phyloP scores from a whole-genome alignment of 2,113 vertebrate species.

The Hipposideros armiger region DNA sequence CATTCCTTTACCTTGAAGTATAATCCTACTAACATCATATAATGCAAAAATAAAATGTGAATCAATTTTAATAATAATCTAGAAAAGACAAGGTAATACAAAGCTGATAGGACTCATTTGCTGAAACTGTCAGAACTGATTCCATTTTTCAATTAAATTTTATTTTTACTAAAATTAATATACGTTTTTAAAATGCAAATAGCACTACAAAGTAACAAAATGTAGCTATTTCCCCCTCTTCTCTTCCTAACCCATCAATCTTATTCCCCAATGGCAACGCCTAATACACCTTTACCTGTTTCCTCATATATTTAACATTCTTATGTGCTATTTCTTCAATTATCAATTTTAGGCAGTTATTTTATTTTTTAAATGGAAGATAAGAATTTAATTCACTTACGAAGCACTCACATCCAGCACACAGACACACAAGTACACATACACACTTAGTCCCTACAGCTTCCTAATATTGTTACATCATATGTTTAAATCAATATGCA shows the following conservation, averaged over 20 bases:
- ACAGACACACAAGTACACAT: neutral
- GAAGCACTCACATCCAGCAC: neutral
- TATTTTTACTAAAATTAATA: slow-evolving; percentile 21
- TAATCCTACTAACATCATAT: neutral
- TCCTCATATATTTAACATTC: neutral
- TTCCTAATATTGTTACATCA: neutral
- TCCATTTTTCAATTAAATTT: neutral
- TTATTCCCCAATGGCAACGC: neutral
- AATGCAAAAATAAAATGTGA: slow-evolving; percentile 50
- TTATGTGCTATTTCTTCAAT: neutral
- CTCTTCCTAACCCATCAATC: neutral
- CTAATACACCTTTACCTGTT: neutral
- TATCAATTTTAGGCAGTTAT: neutral
- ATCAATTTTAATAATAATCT: slow-evolving; percentile 42
- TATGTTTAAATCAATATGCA: neutral
- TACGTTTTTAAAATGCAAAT: neutral
- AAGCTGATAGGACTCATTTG: neutral
- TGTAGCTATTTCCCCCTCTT: neutral
- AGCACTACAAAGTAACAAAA: neutral
- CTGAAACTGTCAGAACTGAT: neutral
- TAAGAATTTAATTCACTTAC: neutral
- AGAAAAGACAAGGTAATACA: neutral
- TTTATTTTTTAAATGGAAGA: neutral
- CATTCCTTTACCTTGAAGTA: slow-evolving; percentile 15
- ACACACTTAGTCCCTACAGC: neutral